Base-by-base conservation (phyloP, 2,888 invertebrate species). In the Eledone cirrhosa region DNA sequence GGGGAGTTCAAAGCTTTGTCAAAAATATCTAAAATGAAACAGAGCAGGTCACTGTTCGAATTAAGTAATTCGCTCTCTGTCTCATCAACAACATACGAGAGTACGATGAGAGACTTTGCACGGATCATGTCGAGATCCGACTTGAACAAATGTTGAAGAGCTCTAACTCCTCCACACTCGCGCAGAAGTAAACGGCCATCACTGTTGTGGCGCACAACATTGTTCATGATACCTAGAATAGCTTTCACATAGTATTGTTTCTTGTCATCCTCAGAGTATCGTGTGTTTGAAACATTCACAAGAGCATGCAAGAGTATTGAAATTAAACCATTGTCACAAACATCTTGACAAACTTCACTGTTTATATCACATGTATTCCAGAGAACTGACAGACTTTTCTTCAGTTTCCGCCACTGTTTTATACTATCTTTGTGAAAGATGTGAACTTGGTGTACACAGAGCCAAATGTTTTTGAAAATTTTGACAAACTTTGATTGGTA, bases 181-280 rank as follows among this genome's bases (percentile, higher is more conserved):
- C 86, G 82, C 33, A 89, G 81, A 2, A 81, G 77, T 65, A 82
- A 80, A 74, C 85, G 84, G 77, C 87, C 84, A 48, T 88, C 86
- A 19, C 84, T 82, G 29, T 84, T 83, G 76, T 87, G 86, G n/a
- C 89, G 80, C 5, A 85, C 83, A 48, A 87, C 82, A 80, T 90
- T 90, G 82, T 89, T 89, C 27, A 89, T 79, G 19, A 89, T 86
- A 27, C 90, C 89, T 1, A 90, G 82, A 76, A 87, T 83, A 27
- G 88, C 86, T 79, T 89, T 89, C 22, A 86, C 82, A 63, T 85
- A 80, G 78, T 86, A 87, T 47, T 85, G 77, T 31, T 80, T 81
- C 19, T 81, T 81, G 78, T 84, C 79, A 67, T 85, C 82, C 78
- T 81, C 78, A n/a, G 84, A 65, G n/a, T 77, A 80, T 29, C 79